These are phyloP conservation scores for Macaca mulatta DNA, from an alignment of 2,113 vertebrate species.

Conservation along the genomic window DNA sequence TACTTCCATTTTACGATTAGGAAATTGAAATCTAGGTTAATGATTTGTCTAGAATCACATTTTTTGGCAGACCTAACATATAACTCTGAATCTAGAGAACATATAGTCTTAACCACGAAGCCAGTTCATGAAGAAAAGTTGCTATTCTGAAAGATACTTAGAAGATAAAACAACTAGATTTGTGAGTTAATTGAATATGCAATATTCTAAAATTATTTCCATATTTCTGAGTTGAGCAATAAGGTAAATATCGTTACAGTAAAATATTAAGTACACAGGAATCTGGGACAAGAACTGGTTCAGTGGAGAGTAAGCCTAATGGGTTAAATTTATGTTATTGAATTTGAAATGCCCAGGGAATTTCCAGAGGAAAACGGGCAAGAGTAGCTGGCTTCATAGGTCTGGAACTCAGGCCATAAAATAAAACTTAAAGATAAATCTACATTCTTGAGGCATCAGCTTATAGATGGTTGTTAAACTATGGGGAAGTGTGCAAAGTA, in stretches of 20 bases:
- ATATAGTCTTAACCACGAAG: not conserved
- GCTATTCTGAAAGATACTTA: not conserved
- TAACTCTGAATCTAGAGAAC: not conserved
- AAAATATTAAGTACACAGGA: not conserved
- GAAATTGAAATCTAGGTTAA: not conserved
- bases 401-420: not conserved
- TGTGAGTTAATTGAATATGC: not conserved
- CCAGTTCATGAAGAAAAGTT: not conserved
- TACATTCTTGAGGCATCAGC: not conserved
- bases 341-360: not conserved
- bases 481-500: not conserved
- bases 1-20: not conserved
- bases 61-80: not conserved
- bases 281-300: not conserved
- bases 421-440: not conserved
- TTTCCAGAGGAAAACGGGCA: not conserved
- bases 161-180: not conserved
- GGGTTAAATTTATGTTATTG: not conserved
- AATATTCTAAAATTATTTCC: not conserved
- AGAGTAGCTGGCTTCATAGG: not conserved
- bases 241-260: not conserved
- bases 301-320: not conserved
- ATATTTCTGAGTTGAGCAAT: not conserved
- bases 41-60: not conserved
- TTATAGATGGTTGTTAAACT: not conserved